Base-by-base conservation (phyloP, 2,797 vertebrate genomes). In the Siniperca scherzeri region DNA sequence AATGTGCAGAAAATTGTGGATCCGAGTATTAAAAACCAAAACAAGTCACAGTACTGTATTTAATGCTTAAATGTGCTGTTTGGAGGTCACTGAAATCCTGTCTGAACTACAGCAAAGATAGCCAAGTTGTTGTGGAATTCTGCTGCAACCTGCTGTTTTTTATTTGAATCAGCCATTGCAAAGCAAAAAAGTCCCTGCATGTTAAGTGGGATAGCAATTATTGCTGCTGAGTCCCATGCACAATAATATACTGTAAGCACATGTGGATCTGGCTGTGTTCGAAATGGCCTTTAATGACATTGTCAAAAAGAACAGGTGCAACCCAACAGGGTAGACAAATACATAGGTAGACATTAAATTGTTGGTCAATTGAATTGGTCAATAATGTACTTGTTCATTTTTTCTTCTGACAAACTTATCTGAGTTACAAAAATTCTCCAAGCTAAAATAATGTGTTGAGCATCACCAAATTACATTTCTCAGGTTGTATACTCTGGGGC, bases 401-500 rank as follows among this genome's bases (percentile, higher is more conserved):
- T 74, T 46, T 42, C 38, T 48, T 42, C 19, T 11, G 21, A 7
- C 1, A 0, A 70, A 74, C 27, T 0, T 66, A n/a, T 60, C 67
- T n/a, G 9, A 30, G 46, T 22, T 5, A 13, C 36, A 67, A 44
- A 55, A n/a, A 25, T 3, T 17, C 27, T 55, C 38, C 30, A 61
- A 46, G 25, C 46, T n/a, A 12, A 73, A 53, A 52, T 2, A 44
- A 21, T 10, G 11, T 65, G 16, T 53, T 64, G 1, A 66, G 22
- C 13, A 50, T 77, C 22, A 53, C 13, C 57, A 71, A 33, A 77
- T 40, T 2, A 59, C n/a, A 55, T 38, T 44, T 52, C 22, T 56
- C 21, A 27, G 60, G 48, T 59, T 82, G 74, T 59, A 60, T 52
- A 55, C 40, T 80, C 59, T 25, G 2, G 22, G 22, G 38, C 68